Conservation (phyloP, 2,113 vertebrate genomes). For the Osmerus eperlanus region DNA sequence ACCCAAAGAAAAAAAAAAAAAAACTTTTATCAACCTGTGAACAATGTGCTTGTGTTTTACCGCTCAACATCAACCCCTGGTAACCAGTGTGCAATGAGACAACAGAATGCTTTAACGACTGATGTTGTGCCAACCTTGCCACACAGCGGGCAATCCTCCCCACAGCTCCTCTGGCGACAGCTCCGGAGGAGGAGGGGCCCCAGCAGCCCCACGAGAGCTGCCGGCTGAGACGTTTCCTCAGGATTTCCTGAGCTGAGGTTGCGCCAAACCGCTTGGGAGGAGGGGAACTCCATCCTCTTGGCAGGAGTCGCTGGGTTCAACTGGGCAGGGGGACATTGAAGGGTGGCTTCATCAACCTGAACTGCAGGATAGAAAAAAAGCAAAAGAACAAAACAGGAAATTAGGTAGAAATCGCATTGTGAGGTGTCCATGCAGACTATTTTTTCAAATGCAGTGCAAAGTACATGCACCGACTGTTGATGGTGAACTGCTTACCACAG, state of each 20-base stretch:
- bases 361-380: neutral
- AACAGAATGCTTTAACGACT: no score
- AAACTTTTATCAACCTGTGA: no score
- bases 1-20: no score
- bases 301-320: neutral
- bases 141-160: conserved; percentile 57
- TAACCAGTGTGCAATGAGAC: neutral
- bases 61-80: no score
- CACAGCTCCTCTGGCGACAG: conserved; percentile 34
- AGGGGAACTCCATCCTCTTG: neutral
- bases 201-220: conserved; percentile 7
- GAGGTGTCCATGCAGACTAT: neutral
- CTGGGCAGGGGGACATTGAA: neutral
- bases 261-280: neutral
- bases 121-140: conserved; percentile 49
- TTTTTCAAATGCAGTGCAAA: no score
- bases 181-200: conserved; percentile 31
- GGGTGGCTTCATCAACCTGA: conserved; percentile 18
- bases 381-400: neutral
- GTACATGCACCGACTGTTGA: no score
- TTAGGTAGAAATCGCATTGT: neutral
- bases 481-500: conserved; percentile 15
- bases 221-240: conserved; percentile 20
- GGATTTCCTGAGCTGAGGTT: conserved; percentile 21
- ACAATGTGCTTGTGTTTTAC: no score